Evolutionary conservation across 1,140 invertebrate species (phyloP).

Genomic region (Procambarus clarkii): DNA sequence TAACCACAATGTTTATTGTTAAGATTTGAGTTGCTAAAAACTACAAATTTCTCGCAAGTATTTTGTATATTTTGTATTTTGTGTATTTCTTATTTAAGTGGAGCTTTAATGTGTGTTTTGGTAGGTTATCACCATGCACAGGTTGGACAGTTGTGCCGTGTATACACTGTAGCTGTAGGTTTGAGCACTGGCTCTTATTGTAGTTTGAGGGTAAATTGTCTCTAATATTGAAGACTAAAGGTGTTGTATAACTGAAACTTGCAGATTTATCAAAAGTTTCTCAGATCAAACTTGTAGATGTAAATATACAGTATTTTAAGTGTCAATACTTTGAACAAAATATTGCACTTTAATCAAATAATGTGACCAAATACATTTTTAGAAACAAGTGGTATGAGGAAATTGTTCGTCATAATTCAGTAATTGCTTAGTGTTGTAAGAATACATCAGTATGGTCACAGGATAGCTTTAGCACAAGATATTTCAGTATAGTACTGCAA

Average conservation of each 20-base stretch:
- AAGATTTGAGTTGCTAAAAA: too few relatives aligned
- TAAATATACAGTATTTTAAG: background rate
- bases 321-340: background rate
- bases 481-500: background rate
- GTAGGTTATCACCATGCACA: background rate
- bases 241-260: background rate
- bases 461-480: background rate
- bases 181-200: background rate
- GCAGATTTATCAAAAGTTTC: background rate
- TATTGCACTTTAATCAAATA: background rate
- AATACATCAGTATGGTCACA: background rate
- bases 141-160: background rate
- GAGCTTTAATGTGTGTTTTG: background rate
- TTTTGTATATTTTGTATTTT: too few relatives aligned
- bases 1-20: too few relatives aligned
- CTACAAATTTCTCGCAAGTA: too few relatives aligned
- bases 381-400: background rate
- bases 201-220: background rate
- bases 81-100: background rate
- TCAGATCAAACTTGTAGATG: background rate
- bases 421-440: too few relatives aligned
- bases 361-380: background rate
- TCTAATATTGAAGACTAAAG: background rate
- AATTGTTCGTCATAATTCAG: background rate
- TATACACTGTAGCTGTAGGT: background rate